phyloP scores from a whole-genome alignment of 2,888 invertebrate species.

The Dasysyrphus tricinctus region DNA sequence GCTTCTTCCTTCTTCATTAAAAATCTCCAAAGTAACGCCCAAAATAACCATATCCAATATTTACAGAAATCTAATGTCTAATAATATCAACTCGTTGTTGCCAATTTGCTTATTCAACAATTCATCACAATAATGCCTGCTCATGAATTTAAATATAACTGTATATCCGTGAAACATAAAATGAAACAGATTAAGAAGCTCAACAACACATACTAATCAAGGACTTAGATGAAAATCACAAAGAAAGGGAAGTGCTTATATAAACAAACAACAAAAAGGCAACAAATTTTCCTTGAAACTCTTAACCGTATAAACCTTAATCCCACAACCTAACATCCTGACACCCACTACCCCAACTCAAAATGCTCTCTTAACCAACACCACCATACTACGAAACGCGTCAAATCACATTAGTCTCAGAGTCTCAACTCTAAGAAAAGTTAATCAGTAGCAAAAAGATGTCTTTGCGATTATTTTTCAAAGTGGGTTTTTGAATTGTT shows the following conservation, averaged over 20 bases:
- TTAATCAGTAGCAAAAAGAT: slow-evolving; percentile 49
- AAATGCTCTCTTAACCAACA: background rate
- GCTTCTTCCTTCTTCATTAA: background rate
- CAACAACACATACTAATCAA: slow-evolving; percentile 28
- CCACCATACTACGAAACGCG: slow-evolving; percentile 11
- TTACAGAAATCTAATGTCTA: background rate
- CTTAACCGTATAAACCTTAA: slow-evolving; percentile 18
- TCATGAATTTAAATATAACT: slow-evolving; percentile 28
- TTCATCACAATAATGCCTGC: background rate
- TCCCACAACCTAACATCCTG: slow-evolving; percentile 35
- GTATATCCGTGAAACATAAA: slow-evolving; percentile 20
- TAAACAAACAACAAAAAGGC: slow-evolving; percentile 35
- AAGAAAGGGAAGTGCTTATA: background rate
- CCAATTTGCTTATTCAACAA: background rate
- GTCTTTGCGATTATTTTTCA: slow-evolving; percentile 16
- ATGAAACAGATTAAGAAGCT: slow-evolving; percentile 29
- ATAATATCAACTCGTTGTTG: slow-evolving; percentile 1
- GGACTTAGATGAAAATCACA: background rate
- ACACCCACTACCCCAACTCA: background rate
- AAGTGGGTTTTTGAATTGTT: background rate
- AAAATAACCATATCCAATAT: background rate
- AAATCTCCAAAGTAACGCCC: background rate
- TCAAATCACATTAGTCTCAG: slow-evolving; percentile 42
- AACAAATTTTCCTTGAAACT: slow-evolving; percentile 45
- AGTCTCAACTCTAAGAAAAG: slow-evolving; percentile 13